Percentiles rank a stretch among this genome's conserved stretches.
phyloP scores from a whole-genome alignment of 92 coral and sea anemone genomes.

The Ricordea florida region DNA sequence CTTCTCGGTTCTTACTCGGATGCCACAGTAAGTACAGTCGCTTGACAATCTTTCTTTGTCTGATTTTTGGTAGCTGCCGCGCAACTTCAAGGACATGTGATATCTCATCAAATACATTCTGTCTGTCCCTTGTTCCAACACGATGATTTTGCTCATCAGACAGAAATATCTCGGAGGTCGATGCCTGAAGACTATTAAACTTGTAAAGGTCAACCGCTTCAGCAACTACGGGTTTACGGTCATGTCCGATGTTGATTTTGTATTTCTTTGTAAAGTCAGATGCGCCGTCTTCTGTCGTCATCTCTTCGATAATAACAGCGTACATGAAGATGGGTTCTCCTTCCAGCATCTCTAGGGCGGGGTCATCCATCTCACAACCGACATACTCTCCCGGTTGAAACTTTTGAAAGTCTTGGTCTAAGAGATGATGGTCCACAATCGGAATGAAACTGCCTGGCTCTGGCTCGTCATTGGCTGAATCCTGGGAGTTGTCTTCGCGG shows the following conservation, averaged over 20 bases:
- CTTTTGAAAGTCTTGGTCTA: slow-evolving; percentile 35
- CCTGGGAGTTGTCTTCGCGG: slow-evolving; percentile 40
- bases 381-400: slow-evolving; percentile 75
- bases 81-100: slow-evolving; percentile 58
- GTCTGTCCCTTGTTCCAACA: background rate
- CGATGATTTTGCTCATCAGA: background rate
- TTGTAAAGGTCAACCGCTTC: slow-evolving; percentile 61
- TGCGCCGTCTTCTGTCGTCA: background rate
- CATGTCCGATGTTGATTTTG: slow-evolving; percentile 52
- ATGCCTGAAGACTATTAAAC: slow-evolving; percentile 44
- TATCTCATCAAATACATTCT: slow-evolving; percentile 58
- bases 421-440: slow-evolving; percentile 54
- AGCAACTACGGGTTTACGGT: slow-evolving; percentile 21
- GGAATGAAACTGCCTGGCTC: slow-evolving; percentile 48
- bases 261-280: slow-evolving; percentile 19
- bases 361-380: slow-evolving; percentile 73
- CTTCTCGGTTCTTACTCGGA: slow-evolving; percentile 78
- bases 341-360: slow-evolving; percentile 49
- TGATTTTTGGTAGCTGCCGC: slow-evolving; percentile 68
- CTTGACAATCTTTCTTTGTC: slow-evolving; percentile 55
- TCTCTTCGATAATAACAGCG: slow-evolving; percentile 55
- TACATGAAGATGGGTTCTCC: slow-evolving; percentile 65
- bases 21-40: slow-evolving; percentile 80
- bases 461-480: background rate
- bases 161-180: background rate